Evolutionary conservation across 2,113 vertebrate species (phyloP).

Genomic region (Dryoscopus gambensis): DNA sequence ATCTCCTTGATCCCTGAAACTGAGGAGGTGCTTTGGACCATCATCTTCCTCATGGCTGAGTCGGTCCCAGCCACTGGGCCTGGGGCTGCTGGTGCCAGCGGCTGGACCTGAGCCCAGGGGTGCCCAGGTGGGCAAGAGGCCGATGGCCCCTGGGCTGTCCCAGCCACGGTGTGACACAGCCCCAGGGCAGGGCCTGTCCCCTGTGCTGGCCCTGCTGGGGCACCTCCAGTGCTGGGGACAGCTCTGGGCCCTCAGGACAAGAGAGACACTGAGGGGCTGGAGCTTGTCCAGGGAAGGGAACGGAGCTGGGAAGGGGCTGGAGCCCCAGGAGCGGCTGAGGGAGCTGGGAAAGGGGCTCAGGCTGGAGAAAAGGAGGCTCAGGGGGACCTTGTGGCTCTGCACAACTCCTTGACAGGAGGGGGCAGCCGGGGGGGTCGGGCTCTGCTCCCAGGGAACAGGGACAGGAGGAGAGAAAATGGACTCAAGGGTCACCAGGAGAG

Average conservation of each 20-base stretch:
- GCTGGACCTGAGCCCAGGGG: neutral
- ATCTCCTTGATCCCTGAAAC: neutral
- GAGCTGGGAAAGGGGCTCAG: neutral
- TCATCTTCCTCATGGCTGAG: neutral
- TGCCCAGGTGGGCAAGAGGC: neutral
- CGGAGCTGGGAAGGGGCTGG: neutral
- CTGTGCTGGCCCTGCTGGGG: neutral
- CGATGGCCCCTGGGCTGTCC: neutral
- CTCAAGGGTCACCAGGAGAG: neutral
- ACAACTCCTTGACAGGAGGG: neutral
- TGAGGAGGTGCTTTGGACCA: neutral
- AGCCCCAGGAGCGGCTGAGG: neutral
- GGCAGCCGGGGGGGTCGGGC: accelerated
- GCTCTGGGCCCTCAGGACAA: neutral
- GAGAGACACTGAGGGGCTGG: neutral
- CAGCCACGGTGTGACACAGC: neutral
- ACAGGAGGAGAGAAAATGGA: accelerated
- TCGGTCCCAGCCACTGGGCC: accelerated
- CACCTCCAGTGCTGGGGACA: neutral
- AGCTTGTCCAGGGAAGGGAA: neutral
- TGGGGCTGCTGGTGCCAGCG: accelerated
- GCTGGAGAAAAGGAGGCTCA: neutral
- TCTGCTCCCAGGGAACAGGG: neutral
- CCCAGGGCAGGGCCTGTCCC: neutral
- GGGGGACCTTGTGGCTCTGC: neutral